Evolutionary conservation across 2,113 vertebrate species (phyloP).

Genomic region (Nesogale talazaci): DNA sequence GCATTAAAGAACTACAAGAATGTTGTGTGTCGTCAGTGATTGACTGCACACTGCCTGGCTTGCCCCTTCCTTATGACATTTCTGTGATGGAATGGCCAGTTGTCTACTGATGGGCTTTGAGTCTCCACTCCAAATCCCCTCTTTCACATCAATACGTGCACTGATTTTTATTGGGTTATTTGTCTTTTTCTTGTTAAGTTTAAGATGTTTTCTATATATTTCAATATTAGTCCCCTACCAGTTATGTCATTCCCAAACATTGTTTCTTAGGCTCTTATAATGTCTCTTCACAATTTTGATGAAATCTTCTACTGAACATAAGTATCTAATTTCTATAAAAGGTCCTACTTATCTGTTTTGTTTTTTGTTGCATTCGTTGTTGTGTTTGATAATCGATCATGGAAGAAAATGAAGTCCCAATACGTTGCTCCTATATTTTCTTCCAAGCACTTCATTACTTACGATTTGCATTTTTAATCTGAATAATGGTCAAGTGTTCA

Average conservation of each 20-base stretch:
- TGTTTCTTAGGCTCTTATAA: not conserved
- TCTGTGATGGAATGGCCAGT: too few species aligned
- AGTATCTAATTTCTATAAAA: not conserved
- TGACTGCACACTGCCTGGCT: too few species aligned
- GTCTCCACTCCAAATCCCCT: too few species aligned
- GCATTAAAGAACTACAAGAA: too few species aligned
- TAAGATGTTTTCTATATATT: not conserved
- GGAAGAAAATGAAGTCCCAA: not conserved
- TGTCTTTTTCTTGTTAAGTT: not conserved
- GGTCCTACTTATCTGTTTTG: not conserved
- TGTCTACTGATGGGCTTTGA: too few species aligned
- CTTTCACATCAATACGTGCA: not conserved
- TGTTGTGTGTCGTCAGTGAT: too few species aligned
- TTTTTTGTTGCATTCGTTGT: not conserved
- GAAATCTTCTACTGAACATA: not conserved
- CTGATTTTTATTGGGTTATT: not conserved
- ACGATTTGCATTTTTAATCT: rapidly evolving
- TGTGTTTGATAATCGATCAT: not conserved
- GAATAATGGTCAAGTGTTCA: not conserved
- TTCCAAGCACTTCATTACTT: not conserved
- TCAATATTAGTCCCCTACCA: not conserved
- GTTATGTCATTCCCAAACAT: not conserved
- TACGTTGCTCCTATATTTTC: not conserved
- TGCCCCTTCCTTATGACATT: too few species aligned
- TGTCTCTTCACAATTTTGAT: not conserved